Evolutionary conservation across 92 coral and sea anemone genomes (phyloP).

Genomic region (Siderastrea siderea): DNA sequence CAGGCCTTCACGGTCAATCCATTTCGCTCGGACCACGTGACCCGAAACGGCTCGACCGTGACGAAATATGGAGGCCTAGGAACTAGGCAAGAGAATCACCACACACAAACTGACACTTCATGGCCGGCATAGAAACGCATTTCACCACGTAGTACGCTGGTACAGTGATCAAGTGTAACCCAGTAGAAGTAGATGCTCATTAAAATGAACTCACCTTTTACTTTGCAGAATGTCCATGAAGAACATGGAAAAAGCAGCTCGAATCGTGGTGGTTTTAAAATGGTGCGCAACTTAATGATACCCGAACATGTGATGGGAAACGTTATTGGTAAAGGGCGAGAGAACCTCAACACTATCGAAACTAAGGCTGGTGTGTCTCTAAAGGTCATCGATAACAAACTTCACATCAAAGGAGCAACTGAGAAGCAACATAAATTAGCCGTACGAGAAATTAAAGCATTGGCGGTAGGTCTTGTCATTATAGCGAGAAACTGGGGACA

Average conservation of each 20-base stretch:
- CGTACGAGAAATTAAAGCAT: constrained; percentile 16
- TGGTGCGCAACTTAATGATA: background rate
- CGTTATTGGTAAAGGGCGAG: constrained; percentile 33
- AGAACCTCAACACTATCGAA: constrained; percentile 11
- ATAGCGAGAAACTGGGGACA: no score
- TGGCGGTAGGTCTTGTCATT: constrained; percentile 9
- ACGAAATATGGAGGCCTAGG: no score
- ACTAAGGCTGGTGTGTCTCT: constrained; percentile 14
- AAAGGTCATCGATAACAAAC: background rate
- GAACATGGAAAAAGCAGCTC: background rate
- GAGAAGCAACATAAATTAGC: constrained; percentile 15
- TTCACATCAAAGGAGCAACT: constrained; percentile 8
- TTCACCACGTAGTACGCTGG: no score
- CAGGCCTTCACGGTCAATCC: no score
- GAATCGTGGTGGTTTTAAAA: background rate
- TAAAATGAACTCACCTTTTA: background rate
- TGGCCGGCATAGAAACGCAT: no score
- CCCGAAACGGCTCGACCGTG: no score
- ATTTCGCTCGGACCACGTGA: no score
- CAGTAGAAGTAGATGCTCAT: no score
- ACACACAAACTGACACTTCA: no score
- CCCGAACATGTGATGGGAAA: background rate
- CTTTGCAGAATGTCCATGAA: background rate
- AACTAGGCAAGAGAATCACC: no score
- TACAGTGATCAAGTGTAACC: no score